Evolutionary conservation across 2,113 vertebrate species (phyloP), one percentile per base, ranked within the genome.

Genomic region (Benitochromis conjunctus): DNA sequence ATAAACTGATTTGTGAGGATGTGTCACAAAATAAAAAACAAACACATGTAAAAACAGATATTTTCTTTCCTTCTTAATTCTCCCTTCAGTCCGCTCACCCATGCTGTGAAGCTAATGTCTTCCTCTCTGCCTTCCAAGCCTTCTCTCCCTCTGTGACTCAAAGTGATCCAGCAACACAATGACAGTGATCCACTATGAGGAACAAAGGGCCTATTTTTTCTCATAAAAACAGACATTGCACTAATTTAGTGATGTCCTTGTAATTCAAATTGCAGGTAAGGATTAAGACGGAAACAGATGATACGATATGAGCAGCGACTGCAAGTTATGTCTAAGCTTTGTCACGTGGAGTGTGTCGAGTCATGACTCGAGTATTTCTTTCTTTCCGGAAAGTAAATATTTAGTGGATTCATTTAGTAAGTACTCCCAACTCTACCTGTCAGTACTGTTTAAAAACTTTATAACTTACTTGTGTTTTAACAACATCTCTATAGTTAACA

Each of bases 101-200:
- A 90, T 92, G 91, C 93, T 91, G 91, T 80, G 88, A 92, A 81
- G 89, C 83, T 85, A 92, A 93, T 93, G 84, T 85, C 85, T 91
- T 89, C 82, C 82, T 89, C 83, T 86, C 81, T 81, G 84, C 91
- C 87, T 87, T 82, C 86, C 77, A 89, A 91, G 79, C 80, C 86
- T 84, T 21, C 34, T 83, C 90, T 90, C 88, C 80, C 48, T 56
- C 81, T 91, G 80, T 64, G 83, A 88, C 74, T 85, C 54, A 66
- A 80, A 86, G 83, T 85, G 81, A 92, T 91, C 89, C 83, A 83
- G 77, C 80, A 84, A 64, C 88, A 87, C 81, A 91, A 81, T 87
- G 89, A 83, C 88, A 88, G 46, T 74, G 86, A 91, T 89, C 53
- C 84, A 90, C 86, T 76, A 56, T 76, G 58, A 89, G 64, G 36